Percentiles rank a stretch among this genome's conserved stretches.
Conservation (phyloP, 2,113 vertebrate genomes). For the Hiodon alosoides region DNA sequence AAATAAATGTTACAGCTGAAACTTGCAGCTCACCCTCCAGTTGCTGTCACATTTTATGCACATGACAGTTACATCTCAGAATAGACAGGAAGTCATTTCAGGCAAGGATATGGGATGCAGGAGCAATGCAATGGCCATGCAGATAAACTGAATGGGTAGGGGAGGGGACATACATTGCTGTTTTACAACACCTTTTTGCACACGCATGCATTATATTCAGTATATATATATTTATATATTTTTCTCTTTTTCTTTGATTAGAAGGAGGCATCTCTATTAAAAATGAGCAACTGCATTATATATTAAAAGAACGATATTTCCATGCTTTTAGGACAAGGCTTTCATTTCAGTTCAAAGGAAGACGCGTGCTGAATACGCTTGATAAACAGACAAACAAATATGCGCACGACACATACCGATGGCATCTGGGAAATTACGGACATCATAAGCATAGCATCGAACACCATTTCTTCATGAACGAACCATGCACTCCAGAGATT, state of each 20-base stretch:
- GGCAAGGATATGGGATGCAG: constrained; percentile 39
- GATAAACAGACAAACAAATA: constrained; percentile 37
- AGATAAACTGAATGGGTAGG: constrained; percentile 30
- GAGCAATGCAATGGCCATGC: constrained; percentile 43
- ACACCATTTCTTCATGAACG: constrained; percentile 50
- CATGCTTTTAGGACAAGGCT: constrained; percentile 45
- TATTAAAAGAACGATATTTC: constrained; percentile 25
- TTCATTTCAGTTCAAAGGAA: constrained; percentile 26
- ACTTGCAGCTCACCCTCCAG: not conserved
- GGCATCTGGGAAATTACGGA: constrained; percentile 13
- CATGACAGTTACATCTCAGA: not conserved
- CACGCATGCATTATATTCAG: constrained; percentile 40
- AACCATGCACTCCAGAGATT: constrained; percentile 52
- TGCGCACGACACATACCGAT: constrained; percentile 35
- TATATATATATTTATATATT: constrained; percentile 2
- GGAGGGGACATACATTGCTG: constrained; percentile 55
- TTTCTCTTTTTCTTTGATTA: not conserved
- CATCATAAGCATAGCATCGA: constrained; percentile 36
- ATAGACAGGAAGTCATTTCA: constrained; percentile 37
- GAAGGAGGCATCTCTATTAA: constrained; percentile 1
- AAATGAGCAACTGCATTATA: constrained; percentile 28
- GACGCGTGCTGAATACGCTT: constrained; percentile 20
- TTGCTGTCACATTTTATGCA: not conserved
- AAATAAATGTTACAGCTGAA: constrained; percentile 1
- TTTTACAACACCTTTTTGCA: constrained; percentile 57